Percentiles rank a stretch among this genome's conserved stretches.
phyloP scores from a whole-genome alignment of 2,113 vertebrate genomes.

The Miniopterus natalensis region DNA sequence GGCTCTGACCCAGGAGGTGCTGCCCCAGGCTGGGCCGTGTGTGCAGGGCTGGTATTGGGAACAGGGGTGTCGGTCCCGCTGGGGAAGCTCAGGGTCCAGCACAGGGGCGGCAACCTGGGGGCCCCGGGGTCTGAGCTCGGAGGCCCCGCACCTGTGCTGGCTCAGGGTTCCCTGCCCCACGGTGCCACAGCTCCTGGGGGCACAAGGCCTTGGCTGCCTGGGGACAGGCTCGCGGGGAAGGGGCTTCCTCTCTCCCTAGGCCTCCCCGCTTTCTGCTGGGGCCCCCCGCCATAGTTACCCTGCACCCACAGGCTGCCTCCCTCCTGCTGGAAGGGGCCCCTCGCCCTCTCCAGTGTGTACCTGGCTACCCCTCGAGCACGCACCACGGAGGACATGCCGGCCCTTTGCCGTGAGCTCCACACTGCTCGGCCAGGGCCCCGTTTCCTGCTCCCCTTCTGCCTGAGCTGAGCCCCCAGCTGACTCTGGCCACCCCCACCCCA shows the following conservation, averaged over 20 bases:
- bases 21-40: too few relatives aligned
- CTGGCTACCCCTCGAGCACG: fast-evolving
- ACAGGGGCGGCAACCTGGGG: too few relatives aligned
- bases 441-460: not conserved
- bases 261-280: not conserved
- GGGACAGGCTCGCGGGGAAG: too few relatives aligned
- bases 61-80: too few relatives aligned
- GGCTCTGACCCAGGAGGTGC: too few relatives aligned
- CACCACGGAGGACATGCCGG: fast-evolving
- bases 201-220: not conserved
- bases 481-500: not conserved
- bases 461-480: not conserved
- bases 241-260: not conserved
- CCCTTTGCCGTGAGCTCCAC: not conserved
- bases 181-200: not conserved
- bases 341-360: fast-evolving
- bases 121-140: too few relatives aligned
- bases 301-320: fast-evolving
- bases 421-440: not conserved
- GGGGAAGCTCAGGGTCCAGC: too few relatives aligned
- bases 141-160: too few relatives aligned
- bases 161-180: too few relatives aligned
- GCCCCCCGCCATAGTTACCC: not conserved
- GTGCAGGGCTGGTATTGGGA: too few relatives aligned
- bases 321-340: not conserved